These are phyloP conservation scores for Eolophus roseicapilla DNA, from an alignment of 2,113 vertebrate genomes.

Conservation along the genomic window DNA sequence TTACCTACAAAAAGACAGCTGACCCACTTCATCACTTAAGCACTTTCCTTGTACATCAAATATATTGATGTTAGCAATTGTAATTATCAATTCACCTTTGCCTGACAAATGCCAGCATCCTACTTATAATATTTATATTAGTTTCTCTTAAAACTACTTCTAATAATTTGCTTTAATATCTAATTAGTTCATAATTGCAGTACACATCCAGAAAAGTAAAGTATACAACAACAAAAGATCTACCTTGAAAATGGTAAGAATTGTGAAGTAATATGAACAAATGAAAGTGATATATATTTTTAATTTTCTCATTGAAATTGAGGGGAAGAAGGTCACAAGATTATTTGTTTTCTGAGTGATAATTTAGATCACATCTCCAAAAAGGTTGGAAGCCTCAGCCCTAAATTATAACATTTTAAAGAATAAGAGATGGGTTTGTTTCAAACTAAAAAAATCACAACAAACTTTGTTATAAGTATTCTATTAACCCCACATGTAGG, in stretches of 20 bases:
- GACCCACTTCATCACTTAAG: not conserved
- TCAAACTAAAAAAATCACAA: not conserved
- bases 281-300: slow-evolving; percentile 49
- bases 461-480: not conserved
- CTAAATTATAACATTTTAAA: not conserved
- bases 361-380: not conserved
- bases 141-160: not conserved
- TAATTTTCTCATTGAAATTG: slow-evolving; percentile 50
- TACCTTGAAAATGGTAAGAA: slow-evolving; percentile 32
- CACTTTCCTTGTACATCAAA: not conserved
- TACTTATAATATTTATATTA: not conserved
- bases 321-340: slow-evolving; percentile 25
- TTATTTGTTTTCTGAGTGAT: not conserved
- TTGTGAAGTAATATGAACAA: slow-evolving; percentile 57
- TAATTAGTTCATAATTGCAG: slow-evolving; percentile 35
- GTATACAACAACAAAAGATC: not conserved
- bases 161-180: slow-evolving; percentile 39
- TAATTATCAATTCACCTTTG: not conserved
- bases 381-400: not conserved
- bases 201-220: slow-evolving; percentile 30
- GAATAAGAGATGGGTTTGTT: not conserved
- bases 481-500: not conserved
- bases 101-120: not conserved
- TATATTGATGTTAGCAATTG: not conserved
- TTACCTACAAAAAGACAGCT: not conserved